Evolutionary conservation across 2,113 vertebrate species (phyloP), one percentile per base, ranked within the genome.

Genomic region (Pangasianodon gigas): DNA sequence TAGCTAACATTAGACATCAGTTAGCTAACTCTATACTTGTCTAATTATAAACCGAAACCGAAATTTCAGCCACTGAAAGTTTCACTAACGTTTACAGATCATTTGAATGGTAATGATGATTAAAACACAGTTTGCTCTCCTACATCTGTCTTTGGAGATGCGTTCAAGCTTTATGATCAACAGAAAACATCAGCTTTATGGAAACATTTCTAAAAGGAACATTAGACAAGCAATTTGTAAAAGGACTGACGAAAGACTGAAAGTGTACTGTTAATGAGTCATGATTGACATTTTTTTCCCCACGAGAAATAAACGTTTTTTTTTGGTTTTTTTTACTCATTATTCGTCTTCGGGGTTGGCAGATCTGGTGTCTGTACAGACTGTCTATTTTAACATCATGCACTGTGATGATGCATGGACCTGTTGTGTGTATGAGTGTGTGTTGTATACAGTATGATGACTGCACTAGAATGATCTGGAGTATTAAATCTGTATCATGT

Each of bases 321-420:
- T 74, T 74, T 41, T n/a, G n/a, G 32, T 79, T 13, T 21, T 51
- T 79, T 82, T 54, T 54, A 11, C 54, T 37, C 16, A 6, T 48
- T 13, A 18, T 29, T 48, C 44, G 29, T 81, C 9, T 56, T 58
- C 81, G 11, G 32, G 81, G 81, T 83, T 58, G 81, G 81, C 81
- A 60, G 81, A 41, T 83, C 81, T 83, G 81, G 51, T 9, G 80
- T 82, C 1, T 82, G 48, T 94, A 91, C 94, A 92, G 62, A 91
- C 6, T 89, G 90, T 88, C 82, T 92, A 69, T 71, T 69, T 75
- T 62, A 60, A 60, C 26, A 54, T 52, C 54, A 60, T 80, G 85
- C 81, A 48, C 44, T 83, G 88, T 94, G 80, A 91, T 94, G 2
- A 54, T 95, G 94, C 94, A 96, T 95, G 94, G 92, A 91, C 41